Evolutionary conservation across 2,797 vertebrate genomes (phyloP).

Genomic region (Galago senegalensis): DNA sequence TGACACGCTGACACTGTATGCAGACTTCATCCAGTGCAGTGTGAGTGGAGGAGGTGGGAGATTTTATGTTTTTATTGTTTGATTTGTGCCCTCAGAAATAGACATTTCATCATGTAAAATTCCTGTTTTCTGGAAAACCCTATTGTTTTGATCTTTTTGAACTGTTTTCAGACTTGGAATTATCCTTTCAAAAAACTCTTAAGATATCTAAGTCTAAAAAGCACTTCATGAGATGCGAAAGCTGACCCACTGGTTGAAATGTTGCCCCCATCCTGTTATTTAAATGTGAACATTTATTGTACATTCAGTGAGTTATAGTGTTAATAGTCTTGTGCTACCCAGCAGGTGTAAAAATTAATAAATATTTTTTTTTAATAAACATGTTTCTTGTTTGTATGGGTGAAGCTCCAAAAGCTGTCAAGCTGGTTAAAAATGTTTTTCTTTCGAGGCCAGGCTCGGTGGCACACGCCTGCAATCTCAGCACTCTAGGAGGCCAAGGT

Average conservation of each 20-base stretch:
- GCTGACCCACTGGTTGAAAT: constrained; percentile 74
- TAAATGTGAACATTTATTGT: constrained; percentile 89
- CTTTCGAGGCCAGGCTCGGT: background rate
- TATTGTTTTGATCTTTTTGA: constrained; percentile 77
- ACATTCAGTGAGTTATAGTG: constrained; percentile 88
- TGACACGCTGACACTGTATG: constrained; percentile 22
- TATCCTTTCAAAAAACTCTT: constrained; percentile 77
- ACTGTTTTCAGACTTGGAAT: constrained; percentile 79
- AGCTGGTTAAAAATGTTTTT: background rate
- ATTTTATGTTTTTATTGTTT: constrained; percentile 80
- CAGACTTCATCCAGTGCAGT: constrained; percentile 36
- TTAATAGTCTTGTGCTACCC: constrained; percentile 87
- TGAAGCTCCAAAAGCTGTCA: constrained; percentile 35
- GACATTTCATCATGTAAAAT: constrained; percentile 83
- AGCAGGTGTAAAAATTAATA: constrained; percentile 87
- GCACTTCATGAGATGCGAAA: constrained; percentile 80
- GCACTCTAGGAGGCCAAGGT: too few relatives aligned
- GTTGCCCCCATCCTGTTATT: constrained; percentile 86
- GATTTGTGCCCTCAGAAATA: constrained; percentile 74
- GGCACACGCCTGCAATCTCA: too few relatives aligned
- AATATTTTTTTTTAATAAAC: constrained; percentile 85
- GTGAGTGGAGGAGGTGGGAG: constrained; percentile 57
- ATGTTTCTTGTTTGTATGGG: constrained; percentile 68
- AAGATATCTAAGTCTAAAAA: constrained; percentile 69
- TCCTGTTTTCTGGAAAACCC: constrained; percentile 67